These are phyloP conservation scores for Antechinus flavipes DNA, from an alignment of 2,113 vertebrate species.

Conservation along the genomic window DNA sequence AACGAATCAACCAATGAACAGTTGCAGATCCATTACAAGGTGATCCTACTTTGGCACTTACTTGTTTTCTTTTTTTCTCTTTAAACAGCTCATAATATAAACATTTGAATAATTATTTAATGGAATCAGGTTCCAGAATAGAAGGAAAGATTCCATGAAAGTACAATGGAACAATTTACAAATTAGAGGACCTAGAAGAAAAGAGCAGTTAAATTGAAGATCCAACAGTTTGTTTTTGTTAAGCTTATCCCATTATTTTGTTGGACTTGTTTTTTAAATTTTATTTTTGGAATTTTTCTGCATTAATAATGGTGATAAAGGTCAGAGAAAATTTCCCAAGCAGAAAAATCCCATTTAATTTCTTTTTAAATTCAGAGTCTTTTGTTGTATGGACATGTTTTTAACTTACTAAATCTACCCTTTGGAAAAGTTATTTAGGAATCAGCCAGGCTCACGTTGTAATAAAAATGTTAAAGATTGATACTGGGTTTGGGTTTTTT, in stretches of 20 bases:
- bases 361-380: background rate
- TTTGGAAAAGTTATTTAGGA: background rate
- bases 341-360: background rate
- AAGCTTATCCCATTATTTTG: background rate
- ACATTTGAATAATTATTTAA: background rate
- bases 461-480: background rate
- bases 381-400: background rate
- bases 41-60: slow-evolving; percentile 54
- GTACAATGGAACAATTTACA: background rate
- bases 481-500: background rate
- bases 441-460: background rate
- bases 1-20: slow-evolving; percentile 99
- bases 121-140: background rate
- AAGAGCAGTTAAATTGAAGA: background rate
- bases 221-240: background rate
- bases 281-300: background rate
- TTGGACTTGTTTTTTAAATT: background rate
- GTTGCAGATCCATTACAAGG: slow-evolving; percentile 99
- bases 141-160: background rate
- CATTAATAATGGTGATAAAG: background rate
- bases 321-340: background rate
- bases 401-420: background rate
- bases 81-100: background rate
- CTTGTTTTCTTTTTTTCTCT: background rate
- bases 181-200: background rate